A percentile compares a stretch with the other conserved stretches of the same genome.
Evolutionary conservation across 2,888 invertebrate species (phyloP).

Genomic region (Scaptomyza reducta): DNA sequence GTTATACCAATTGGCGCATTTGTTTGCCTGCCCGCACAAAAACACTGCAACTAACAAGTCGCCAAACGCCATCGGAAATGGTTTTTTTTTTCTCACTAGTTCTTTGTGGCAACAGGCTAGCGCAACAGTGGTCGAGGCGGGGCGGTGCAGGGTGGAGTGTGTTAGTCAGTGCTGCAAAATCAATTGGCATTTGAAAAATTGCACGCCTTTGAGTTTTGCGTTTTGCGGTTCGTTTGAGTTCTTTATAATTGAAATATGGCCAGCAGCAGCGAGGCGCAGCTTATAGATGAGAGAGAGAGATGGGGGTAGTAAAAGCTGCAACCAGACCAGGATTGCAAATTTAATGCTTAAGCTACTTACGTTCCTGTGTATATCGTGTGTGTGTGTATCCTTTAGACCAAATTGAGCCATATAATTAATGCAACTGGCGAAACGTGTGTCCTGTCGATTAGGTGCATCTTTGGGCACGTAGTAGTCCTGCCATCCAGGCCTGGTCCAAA

Average conservation of each 20-base stretch:
- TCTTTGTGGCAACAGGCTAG: constrained; percentile 26
- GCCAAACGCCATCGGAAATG: constrained; percentile 50
- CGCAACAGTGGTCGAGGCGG: not conserved
- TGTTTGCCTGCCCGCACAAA: constrained; percentile 52
- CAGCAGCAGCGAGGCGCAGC: constrained; percentile 7
- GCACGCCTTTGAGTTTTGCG: constrained; percentile 67
- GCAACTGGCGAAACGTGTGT: constrained; percentile 42
- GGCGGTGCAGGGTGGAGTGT: constrained; percentile 1
- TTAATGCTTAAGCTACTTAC: constrained; percentile 36
- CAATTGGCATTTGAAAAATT: constrained; percentile 77
- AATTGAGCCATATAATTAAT: constrained; percentile 68
- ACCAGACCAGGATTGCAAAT: not conserved
- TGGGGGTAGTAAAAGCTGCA: not conserved
- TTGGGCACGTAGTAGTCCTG: constrained; percentile 29
- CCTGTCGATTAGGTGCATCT: constrained; percentile 10
- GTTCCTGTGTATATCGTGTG: constrained; percentile 28
- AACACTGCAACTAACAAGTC: constrained; percentile 64
- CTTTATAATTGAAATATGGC: constrained; percentile 72
- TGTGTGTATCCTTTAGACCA: constrained; percentile 5
- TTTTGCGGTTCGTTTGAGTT: constrained; percentile 61
- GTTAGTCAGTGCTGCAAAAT: constrained; percentile 50
- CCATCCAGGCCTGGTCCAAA: constrained; percentile 22
- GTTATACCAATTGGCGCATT: constrained; percentile 52
- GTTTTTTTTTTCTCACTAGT: not conserved
- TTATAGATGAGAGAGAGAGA: not conserved